Base-by-base conservation (phyloP, 2,888 invertebrate species). In the Hedychridium roseum region DNA sequence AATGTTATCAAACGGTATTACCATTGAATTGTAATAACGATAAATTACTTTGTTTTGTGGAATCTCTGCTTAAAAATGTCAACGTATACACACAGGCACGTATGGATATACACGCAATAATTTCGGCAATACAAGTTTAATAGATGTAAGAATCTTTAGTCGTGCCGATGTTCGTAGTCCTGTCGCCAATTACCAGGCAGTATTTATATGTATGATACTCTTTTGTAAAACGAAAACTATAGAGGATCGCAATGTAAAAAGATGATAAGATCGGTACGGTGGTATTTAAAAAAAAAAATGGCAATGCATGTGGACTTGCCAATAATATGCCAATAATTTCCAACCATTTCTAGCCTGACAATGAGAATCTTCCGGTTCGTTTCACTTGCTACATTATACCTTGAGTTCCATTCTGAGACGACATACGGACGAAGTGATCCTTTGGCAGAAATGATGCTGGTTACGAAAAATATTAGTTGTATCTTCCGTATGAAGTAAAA, bases 101-200 rank as follows among this genome's bases (percentile, higher is more conserved):
- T 44, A 40, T 26, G 30, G 27, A 34, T 35, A 56, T 57, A 54
- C 47, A 50, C 54, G 58, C 57, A 58, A 53, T 53, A n/a, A n/a
- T n/a, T n/a, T n/a, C n/a, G n/a, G n/a, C n/a, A n/a, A 23, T 6
- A 23, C 9, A 23, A 57, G 47, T 51, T 49, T 37, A 50, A 46
- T 59, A 63, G 41, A 18, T 12, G 16, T 66, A 63, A 62, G 56
- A 23, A 48, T 36, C n/a, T 40, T 49, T 68, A 64, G 64, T 36
- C 20, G 37, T 62, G 60, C 50, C 57, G 54, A 59, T 64, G 63
- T 55, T 55, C 60, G 66, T 71, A 73, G 66, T 62, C 70, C 70
- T 70, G 71, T 71, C 70, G 74, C 75, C 72, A 78, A 76, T 68
- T 76, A 75, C 73, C 68, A 71, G 60, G 68, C 76, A 77, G 78